Conservation (phyloP, 2,888 invertebrate species). For the Salticus scenicus region DNA sequence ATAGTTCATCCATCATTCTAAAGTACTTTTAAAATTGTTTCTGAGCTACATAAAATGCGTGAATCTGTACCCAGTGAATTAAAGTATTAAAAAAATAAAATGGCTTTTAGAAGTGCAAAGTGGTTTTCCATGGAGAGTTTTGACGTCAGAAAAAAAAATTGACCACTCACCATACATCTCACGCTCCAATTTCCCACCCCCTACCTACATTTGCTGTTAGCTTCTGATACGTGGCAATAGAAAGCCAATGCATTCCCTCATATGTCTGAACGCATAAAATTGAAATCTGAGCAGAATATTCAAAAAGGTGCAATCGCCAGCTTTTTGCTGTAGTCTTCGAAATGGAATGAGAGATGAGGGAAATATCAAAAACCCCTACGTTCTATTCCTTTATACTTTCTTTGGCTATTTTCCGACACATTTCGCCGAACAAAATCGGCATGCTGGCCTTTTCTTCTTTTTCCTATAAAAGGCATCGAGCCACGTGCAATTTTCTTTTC, state of each 20-base stretch:
- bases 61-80: too few relatives aligned
- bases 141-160: constrained; percentile 4
- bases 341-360: constrained; percentile 25
- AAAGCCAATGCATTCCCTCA: constrained; percentile 49
- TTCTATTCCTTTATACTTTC: constrained; percentile 37
- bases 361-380: neutral
- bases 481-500: constrained; percentile 25
- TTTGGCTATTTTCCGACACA: constrained; percentile 61
- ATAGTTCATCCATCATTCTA: too few relatives aligned
- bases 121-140: neutral
- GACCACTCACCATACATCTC: constrained; percentile 36
- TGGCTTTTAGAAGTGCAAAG: neutral
- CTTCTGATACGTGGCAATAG: constrained; percentile 38
- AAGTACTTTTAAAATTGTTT: too few relatives aligned
- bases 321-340: constrained; percentile 23
- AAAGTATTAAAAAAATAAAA: neutral
- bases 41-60: too few relatives aligned
- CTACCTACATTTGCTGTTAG: constrained; percentile 42
- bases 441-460: neutral
- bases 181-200: constrained; percentile 44
- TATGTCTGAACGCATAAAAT: constrained; percentile 47
- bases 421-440: constrained; percentile 53
- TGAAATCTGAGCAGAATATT: constrained; percentile 69
- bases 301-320: constrained; percentile 64
- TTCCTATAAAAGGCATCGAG: neutral